Base-by-base conservation (phyloP, 2,888 invertebrate species). In the Selenia dentaria region DNA sequence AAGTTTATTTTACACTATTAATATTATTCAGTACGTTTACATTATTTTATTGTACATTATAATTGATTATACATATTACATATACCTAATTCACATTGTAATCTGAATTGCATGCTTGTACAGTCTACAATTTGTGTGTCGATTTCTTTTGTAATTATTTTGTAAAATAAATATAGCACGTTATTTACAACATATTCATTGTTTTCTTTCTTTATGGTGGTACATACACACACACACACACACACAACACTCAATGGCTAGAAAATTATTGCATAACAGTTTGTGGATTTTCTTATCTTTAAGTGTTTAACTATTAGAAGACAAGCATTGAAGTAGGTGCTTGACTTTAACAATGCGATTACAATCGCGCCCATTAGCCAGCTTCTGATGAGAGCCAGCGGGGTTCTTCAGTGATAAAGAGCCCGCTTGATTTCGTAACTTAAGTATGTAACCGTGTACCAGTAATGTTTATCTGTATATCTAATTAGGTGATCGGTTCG, bases 121-220 rank as follows among this genome's bases (percentile, higher is more conserved):
- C 86, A 89, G 88, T 80, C 67, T 79, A 65, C 70, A 74, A 79
- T 79, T 79, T 81, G 88, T 83, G 89, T 88, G 87, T 84, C 80
- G 76, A 83, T 84, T 87, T 84, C 76, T 79, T 87, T 86, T 88
- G 85, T 88, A 87, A 87, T 88, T 87, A 88, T 87, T 88, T 90
- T 90, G 88, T 89, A 89, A 83, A 81, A 81, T 89, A 86, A 90
- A 89, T 85, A 90, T 88, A 89, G 90, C 88, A 89, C 90, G 83
- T 88, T 90, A 90, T 90, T 90, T 90, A 90, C 90, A 90, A 81
- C 69, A 74, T 64, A 67, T 46, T 49, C 29, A 44, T 44, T 60
- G 53, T 65, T 68, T 66, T 37, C 13, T 20, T 37, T 28, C 3
- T 10, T 16, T n/a, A n/a, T n/a, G n/a, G n/a, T n/a, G n/a, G n/a